Conservation (phyloP, 2,888 invertebrate species). For the Drosophila eohydei region DNA sequence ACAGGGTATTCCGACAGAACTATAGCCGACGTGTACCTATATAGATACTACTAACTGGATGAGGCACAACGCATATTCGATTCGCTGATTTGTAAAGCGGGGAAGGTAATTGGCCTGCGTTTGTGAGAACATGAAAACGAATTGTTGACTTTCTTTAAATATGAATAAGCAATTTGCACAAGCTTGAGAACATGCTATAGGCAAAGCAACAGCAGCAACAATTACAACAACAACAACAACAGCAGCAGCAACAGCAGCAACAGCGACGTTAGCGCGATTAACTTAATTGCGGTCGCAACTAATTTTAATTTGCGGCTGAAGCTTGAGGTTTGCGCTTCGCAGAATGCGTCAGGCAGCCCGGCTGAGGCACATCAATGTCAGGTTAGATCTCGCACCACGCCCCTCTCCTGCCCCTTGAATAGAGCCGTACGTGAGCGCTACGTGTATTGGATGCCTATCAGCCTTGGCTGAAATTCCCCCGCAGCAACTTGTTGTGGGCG, state of each 20-base stretch:
- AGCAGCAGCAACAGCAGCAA: slow-evolving; percentile 36
- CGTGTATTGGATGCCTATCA: slow-evolving; percentile 43
- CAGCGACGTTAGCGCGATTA: slow-evolving; percentile 46
- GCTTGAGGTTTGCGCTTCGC: slow-evolving; percentile 25
- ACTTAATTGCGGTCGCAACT: slow-evolving; percentile 64
- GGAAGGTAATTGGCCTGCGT: slow-evolving; percentile 43
- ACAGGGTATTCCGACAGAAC: not conserved
- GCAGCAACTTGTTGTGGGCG: slow-evolving; percentile 36
- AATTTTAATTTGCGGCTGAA: slow-evolving; percentile 36
- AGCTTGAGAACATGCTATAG: slow-evolving; percentile 62
- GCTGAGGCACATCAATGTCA: slow-evolving; percentile 43
- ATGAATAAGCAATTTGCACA: slow-evolving; percentile 51
- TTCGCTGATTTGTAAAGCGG: slow-evolving; percentile 20
- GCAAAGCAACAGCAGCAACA: slow-evolving; percentile 2
- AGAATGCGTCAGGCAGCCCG: slow-evolving; percentile 36
- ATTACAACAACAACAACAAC: slow-evolving; percentile 29
- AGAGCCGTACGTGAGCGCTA: slow-evolving; percentile 9
- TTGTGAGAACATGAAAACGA: slow-evolving; percentile 57
- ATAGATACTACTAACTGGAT: slow-evolving; percentile 19
- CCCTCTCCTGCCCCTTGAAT: not conserved
- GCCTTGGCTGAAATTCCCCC: slow-evolving; percentile 13
- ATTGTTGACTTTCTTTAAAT: slow-evolving; percentile 61
- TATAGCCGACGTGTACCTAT: slow-evolving; percentile 8
- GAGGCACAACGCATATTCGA: slow-evolving; percentile 7
- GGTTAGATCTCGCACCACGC: slow-evolving; percentile 3